Evolutionary conservation across 2,888 invertebrate genomes (phyloP), one percentile per base, ranked within the genome.

Genomic region (Caenorhabditis imperialis): DNA sequence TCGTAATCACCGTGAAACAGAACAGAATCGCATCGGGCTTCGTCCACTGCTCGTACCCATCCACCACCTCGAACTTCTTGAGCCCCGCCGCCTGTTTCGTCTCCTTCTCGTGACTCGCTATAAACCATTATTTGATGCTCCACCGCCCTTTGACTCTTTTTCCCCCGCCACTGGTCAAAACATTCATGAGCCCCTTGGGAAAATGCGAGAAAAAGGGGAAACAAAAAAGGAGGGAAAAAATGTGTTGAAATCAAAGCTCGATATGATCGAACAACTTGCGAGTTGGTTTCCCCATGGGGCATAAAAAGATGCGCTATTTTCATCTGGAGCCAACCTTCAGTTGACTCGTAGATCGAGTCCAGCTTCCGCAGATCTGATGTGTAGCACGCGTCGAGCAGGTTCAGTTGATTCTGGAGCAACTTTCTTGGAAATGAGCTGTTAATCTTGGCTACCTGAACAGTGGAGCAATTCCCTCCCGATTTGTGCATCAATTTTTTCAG

Each of bases 1-100:
- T 86, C 0, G 86, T 86, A 54, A 86, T 85, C 7, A 86, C 85
- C 12, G 86, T 86, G 63, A 86, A 86, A 63, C 86, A 86, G 67
- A 86, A 86, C 16, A 86, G 63, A 18, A 86, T 78, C 0, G 85
- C 78, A 63, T 86, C 86, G 33, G 79, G 85, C n/a, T 77, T 48
- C 10, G 79, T 75, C 86, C 86, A 86, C 58, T 83, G 82, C 22
- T 78, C 78, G 60, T 45, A 71, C 18, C 75, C 81, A 45, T 70
- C 70, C 37, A 70, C 51, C n/a, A 65, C 44, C 35, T 60, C 75
- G 42, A 44, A 55, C 35, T 75, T 75, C 18, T 65, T 63, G 50
- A 60, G 60, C 35, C 37, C 65, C 14, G 55, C 67, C 44, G 57
- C 57, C 44, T 47, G 50, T 44, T 67, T 57, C 23, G 57, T 53